Percentiles rank a stretch among this genome's conserved stretches.
These are phyloP conservation scores for Chionoecetes opilio DNA, from an alignment of 1,140 invertebrate species.

Conservation along the genomic window DNA sequence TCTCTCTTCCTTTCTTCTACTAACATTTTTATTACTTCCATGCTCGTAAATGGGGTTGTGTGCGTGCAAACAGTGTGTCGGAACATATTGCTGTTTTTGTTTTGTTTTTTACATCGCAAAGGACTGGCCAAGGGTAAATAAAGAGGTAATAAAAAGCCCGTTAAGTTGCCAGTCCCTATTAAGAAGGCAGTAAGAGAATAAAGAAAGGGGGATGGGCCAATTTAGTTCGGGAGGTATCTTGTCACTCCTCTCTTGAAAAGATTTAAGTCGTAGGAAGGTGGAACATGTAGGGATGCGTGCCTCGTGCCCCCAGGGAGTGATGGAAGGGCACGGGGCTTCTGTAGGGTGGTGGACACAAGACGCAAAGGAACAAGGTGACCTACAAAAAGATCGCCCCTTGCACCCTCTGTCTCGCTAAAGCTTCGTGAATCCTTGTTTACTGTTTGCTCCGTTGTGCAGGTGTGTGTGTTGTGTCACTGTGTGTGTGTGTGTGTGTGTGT, in stretches of 20 bases:
- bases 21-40: not conserved
- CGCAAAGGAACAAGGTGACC: not conserved
- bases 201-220: no score
- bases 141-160: no score
- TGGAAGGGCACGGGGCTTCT: not conserved
- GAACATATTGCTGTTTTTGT: no score
- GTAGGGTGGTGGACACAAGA: not conserved
- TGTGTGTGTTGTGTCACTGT: not conserved
- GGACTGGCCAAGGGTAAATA: no score
- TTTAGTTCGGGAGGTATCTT: no score
- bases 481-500: not conserved
- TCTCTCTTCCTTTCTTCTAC: not conserved
- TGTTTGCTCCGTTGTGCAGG: no score
- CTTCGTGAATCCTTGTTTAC: not conserved
- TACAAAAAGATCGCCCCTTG: not conserved
- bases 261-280: no score
- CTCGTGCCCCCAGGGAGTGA: not conserved
- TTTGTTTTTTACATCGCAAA: no score
- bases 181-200: no score
- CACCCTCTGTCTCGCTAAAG: not conserved
- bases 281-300: not conserved
- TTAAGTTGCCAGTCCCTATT: no score
- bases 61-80: no score
- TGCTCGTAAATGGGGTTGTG: not conserved
- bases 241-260: no score